phyloP scores from a whole-genome alignment of 1,140 invertebrate species.

The Babylonia areolata region DNA sequence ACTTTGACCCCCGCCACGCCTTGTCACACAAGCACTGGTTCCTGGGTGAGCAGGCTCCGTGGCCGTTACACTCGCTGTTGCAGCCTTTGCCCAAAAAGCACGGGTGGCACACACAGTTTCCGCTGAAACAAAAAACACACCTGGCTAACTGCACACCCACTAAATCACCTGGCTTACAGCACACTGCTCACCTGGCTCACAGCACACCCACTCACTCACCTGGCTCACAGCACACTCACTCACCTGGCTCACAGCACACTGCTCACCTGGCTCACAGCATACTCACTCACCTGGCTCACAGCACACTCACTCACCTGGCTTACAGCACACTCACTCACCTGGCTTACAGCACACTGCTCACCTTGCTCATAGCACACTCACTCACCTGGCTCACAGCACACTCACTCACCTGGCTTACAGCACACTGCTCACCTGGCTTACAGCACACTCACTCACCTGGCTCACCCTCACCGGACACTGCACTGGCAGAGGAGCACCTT shows the following conservation, averaged over 20 bases:
- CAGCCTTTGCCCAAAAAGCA: conserved; percentile 57
- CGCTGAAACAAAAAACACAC: conserved; percentile 13
- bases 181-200: too few relatives aligned
- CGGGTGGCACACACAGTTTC: conserved; percentile 53
- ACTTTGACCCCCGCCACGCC: conserved; percentile 55
- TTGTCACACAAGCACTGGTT: conserved; percentile 50
- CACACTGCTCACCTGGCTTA: too few relatives aligned
- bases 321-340: neutral
- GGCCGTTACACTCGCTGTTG: conserved; percentile 51
- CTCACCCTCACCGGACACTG: neutral
- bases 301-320: neutral
- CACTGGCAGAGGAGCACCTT: neutral
- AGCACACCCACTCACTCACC: neutral
- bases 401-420: neutral
- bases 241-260: neutral
- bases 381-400: neutral
- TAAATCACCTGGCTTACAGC: neutral
- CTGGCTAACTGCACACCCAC: neutral
- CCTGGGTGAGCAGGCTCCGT: conserved; percentile 44
- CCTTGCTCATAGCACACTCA: too few relatives aligned
- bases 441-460: neutral
- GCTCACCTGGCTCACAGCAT: too few relatives aligned
- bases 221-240: neutral
- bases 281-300: neutral
- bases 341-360: too few relatives aligned